Percentiles rank a stretch among this genome's conserved stretches.
Conservation (phyloP, 2,113 vertebrate genomes). For the Halichoerus grypus region DNA sequence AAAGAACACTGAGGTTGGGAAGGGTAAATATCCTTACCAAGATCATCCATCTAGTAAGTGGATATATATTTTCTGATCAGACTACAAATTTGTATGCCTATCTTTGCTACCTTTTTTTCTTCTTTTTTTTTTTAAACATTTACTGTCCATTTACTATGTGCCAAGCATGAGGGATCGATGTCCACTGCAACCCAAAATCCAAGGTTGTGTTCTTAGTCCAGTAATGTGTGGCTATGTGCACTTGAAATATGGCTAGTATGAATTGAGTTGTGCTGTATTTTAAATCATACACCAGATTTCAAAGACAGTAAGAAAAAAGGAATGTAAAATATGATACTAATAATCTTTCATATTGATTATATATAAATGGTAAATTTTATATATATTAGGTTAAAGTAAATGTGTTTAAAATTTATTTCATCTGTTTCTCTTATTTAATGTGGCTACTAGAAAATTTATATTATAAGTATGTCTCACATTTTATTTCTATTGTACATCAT, state of each 20-base stretch:
- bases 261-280: neutral
- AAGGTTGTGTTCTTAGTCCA: neutral
- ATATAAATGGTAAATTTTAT: neutral
- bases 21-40: neutral
- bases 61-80: neutral
- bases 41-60: neutral
- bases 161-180: neutral
- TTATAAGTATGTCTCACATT: neutral
- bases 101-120: neutral
- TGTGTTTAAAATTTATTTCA: neutral
- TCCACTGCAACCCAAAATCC: neutral
- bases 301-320: neutral
- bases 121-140: neutral
- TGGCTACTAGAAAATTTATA: neutral
- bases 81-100: neutral
- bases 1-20: neutral
- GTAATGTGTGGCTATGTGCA: neutral
- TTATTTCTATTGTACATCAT: neutral
- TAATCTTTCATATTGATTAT: neutral
- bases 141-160: neutral
- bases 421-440: constrained; percentile 16
- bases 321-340: neutral
- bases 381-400: neutral
- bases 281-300: neutral
- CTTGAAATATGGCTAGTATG: neutral